Conservation (phyloP, 2,888 invertebrate species). For the Cantharis rustica region DNA sequence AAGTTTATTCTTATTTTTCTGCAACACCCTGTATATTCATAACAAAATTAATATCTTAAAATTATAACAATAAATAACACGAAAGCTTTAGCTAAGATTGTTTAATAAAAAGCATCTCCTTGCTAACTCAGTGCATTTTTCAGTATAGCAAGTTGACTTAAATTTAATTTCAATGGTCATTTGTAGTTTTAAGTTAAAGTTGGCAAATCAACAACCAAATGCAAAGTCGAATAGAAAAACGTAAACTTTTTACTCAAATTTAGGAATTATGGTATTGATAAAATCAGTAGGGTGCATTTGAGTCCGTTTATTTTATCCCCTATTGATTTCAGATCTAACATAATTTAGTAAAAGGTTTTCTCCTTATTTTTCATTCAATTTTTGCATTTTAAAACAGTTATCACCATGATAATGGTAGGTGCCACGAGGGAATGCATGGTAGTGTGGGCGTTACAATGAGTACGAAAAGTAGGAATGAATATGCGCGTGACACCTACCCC, state of each 20-base stretch:
- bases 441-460: neutral
- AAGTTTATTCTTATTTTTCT: neutral
- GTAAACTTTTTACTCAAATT: neutral
- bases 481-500: neutral
- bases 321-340: too few species aligned
- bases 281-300: too few species aligned
- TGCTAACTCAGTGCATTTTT: neutral
- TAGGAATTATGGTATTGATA: too few species aligned
- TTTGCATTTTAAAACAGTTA: neutral
- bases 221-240: neutral
- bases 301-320: too few species aligned
- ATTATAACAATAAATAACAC: constrained; percentile 4
- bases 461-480: neutral
- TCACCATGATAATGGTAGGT: neutral
- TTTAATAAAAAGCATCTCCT: neutral
- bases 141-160: neutral
- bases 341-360: too few species aligned
- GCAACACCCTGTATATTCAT: neutral
- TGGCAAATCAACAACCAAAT: neutral
- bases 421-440: neutral
- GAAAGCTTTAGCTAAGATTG: neutral
- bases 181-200: neutral
- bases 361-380: neutral
- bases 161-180: neutral
- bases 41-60: neutral